A percentile compares a stretch with the other conserved stretches of the same genome.
phyloP scores from a whole-genome alignment of 2,888 invertebrate species.

The Rhamphomyia laevipes region DNA sequence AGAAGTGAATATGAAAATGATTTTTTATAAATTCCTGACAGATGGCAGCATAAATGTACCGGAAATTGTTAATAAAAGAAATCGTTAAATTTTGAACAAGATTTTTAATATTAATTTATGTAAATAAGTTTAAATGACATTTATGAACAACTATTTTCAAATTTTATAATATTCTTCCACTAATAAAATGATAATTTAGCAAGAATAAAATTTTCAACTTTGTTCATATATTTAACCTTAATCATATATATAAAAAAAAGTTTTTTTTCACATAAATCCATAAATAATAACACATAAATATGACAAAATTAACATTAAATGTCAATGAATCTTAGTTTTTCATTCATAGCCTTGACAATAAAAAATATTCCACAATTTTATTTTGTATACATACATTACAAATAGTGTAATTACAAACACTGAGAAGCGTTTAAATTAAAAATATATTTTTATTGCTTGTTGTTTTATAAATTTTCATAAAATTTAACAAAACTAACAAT shows the following conservation, averaged over 20 bases:
- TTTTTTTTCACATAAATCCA: not conserved
- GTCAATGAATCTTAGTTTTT: not conserved
- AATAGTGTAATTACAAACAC: not conserved
- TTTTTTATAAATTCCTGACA: not conserved
- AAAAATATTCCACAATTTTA: not conserved
- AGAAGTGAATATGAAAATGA: not conserved
- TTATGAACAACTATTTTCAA: no score
- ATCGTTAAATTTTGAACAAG: no score
- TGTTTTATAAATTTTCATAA: no score
- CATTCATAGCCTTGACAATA: not conserved
- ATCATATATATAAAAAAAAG: not conserved
- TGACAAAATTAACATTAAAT: no score
- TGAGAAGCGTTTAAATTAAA: not conserved
- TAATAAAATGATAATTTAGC: no score
- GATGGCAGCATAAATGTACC: no score
- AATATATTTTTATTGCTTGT: not conserved
- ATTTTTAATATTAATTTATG: no score
- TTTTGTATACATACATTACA: not conserved
- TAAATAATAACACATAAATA: not conserved
- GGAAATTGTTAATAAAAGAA: no score
- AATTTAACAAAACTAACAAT: no score
- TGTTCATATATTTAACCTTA: not conserved
- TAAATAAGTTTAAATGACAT: no score
- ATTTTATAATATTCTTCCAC: no score
- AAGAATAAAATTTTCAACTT: not conserved